Evolutionary conservation across 2,888 invertebrate species (phyloP).

Genomic region (Lasioglossum figueresi): DNA sequence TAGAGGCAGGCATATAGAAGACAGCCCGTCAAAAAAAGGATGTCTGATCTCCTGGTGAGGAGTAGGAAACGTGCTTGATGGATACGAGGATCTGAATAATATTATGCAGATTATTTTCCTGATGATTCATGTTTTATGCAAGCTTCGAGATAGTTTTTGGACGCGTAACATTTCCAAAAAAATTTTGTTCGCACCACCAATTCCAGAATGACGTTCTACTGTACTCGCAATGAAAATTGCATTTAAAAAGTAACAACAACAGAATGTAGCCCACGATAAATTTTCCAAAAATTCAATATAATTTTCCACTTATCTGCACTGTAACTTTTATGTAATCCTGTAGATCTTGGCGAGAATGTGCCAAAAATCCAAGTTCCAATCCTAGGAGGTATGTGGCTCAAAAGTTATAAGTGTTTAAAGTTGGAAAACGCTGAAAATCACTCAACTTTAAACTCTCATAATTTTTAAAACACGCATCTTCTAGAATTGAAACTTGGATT

Average conservation of each 20-base stretch:
- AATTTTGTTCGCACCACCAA: not conserved
- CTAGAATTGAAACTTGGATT: too few species aligned
- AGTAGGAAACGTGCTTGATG: not conserved
- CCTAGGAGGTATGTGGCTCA: too few species aligned
- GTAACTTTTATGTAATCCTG: too few species aligned
- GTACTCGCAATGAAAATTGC: not conserved
- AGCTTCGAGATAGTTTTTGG: not conserved
- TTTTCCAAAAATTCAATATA: too few species aligned
- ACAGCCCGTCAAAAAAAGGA: conserved; percentile 9
- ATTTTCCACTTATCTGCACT: too few species aligned
- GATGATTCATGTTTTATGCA: not conserved
- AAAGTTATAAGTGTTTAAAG: too few species aligned
- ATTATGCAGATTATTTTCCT: not conserved
- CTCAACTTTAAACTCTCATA: too few species aligned
- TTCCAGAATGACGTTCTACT: not conserved
- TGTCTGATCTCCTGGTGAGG: not conserved
- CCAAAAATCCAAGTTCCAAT: too few species aligned
- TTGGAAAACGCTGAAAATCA: too few species aligned
- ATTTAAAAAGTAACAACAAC: not conserved
- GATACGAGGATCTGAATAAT: not conserved
- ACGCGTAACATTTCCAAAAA: not conserved
- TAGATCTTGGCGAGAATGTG: too few species aligned
- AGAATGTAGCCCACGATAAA: too few species aligned
- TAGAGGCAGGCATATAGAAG: not conserved
- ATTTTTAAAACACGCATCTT: too few species aligned